phyloP scores from a whole-genome alignment of 2,113 vertebrate genomes.

The Pionites leucogaster region DNA sequence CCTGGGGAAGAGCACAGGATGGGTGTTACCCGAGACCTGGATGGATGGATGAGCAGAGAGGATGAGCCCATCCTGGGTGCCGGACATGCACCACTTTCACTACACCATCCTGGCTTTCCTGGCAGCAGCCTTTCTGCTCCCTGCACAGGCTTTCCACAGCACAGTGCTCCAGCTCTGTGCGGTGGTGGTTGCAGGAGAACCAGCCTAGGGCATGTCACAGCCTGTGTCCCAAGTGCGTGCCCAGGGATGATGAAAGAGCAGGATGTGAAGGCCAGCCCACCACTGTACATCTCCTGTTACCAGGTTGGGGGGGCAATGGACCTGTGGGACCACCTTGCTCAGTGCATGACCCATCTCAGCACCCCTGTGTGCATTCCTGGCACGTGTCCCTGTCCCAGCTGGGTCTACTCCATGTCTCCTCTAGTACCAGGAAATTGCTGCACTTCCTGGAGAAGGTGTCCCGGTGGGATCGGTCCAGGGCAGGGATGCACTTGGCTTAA shows the following conservation, averaged over 20 bases:
- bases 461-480: not conserved
- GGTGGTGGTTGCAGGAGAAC: not conserved
- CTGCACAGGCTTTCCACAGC: not conserved
- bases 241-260: not conserved
- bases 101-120: not conserved
- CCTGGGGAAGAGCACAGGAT: accelerated
- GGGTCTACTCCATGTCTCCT: not conserved
- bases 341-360: not conserved
- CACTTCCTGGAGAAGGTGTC: not conserved
- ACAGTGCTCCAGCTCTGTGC: accelerated
- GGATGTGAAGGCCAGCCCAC: not conserved
- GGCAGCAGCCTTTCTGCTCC: not conserved
- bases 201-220: not conserved
- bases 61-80: accelerated
- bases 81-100: not conserved
- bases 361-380: not conserved
- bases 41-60: not conserved
- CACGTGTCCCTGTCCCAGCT: accelerated
- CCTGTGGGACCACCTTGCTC: not conserved
- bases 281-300: not conserved
- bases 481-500: not conserved
- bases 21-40: not conserved
- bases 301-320: not conserved
- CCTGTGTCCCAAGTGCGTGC: not conserved
- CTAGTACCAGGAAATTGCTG: not conserved